Evolutionary conservation across 2,113 vertebrate genomes (phyloP).

Genomic region (Mobula birostris): DNA sequence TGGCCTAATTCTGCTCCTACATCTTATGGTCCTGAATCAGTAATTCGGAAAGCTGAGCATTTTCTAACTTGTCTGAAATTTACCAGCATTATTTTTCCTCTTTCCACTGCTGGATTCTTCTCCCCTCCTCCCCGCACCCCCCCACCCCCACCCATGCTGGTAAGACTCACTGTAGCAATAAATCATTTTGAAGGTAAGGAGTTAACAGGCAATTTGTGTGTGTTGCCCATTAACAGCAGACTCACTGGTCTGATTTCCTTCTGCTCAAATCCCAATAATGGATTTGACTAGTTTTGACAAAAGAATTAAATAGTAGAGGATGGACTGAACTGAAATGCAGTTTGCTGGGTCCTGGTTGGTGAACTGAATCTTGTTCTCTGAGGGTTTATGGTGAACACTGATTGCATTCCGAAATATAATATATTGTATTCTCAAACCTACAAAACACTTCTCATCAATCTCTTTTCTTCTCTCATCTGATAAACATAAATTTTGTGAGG

Average conservation of each 20-base stretch:
- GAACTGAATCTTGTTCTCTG: background rate
- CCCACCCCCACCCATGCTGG: background rate
- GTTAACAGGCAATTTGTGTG: background rate
- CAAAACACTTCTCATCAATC: background rate
- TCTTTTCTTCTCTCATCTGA: background rate
- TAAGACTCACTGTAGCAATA: background rate
- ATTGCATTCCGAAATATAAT: background rate
- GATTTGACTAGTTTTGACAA: background rate
- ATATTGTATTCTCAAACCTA: background rate
- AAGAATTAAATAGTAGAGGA: background rate
- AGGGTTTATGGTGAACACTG: background rate
- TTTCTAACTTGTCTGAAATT: background rate
- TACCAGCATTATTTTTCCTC: background rate
- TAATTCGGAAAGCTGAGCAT: background rate
- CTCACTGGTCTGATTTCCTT: background rate
- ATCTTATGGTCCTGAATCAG: background rate
- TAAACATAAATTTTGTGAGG: background rate
- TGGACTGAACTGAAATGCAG: background rate
- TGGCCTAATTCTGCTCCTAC: no score
- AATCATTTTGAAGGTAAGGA: slow-evolving; percentile 26
- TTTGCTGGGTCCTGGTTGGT: background rate
- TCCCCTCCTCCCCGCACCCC: background rate
- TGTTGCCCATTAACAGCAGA: background rate
- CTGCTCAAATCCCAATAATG: slow-evolving; percentile 11
- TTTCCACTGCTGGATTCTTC: background rate